Evolutionary conservation across 2,888 invertebrate genomes (phyloP), one percentile per base, ranked within the genome.

Genomic region (Hetaerina titia): DNA sequence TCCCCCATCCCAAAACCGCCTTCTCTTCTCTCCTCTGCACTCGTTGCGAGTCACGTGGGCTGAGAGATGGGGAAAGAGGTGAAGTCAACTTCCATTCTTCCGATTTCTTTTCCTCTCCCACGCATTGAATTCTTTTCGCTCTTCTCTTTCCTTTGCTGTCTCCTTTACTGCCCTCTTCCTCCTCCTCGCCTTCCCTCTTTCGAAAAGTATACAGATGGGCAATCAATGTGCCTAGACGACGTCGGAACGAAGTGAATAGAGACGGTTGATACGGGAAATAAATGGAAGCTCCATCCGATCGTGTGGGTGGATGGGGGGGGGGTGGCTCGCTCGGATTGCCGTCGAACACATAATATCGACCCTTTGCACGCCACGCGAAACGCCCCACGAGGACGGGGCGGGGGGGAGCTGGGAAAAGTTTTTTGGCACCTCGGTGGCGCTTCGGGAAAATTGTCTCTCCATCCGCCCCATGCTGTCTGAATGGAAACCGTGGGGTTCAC

Each of bases 221-320:
- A 81, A 81, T 81, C 81, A 81, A 81, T 81, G 81, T 22, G 81
- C 81, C 81, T 81, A 81, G 81, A 81, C 69, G 69, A 69, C 19
- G 69, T n/a, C 69, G 69, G 69, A 81, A 81, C 81, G 25, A 31
- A 81, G 13, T 0, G 81, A 81, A 31, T 25, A 8, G 31, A 31
- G 13, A 13, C 25, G 31, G 25, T 2, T 25, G 31, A n/a, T 19
- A 22, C 7, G 9, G 69, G 81, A 15, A 81, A 31, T 81, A 81
- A 81, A 81, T 81, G 25, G 81, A 31, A 81, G 31, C 11, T 15
- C 22, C 19, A 25, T 22, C 31, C 31, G 81, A 31, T 81, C 81
- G 22, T 69, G 69, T 45, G 45, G n/a, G n/a, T n/a, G n/a, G n/a
- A n/a, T n/a, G n/a, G n/a, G n/a, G n/a, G n/a, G n/a, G n/a, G 45